Evolutionary conservation across 2,797 vertebrate species (phyloP), one percentile per base, ranked within the genome.

Genomic region (Vespertilio murinus): DNA sequence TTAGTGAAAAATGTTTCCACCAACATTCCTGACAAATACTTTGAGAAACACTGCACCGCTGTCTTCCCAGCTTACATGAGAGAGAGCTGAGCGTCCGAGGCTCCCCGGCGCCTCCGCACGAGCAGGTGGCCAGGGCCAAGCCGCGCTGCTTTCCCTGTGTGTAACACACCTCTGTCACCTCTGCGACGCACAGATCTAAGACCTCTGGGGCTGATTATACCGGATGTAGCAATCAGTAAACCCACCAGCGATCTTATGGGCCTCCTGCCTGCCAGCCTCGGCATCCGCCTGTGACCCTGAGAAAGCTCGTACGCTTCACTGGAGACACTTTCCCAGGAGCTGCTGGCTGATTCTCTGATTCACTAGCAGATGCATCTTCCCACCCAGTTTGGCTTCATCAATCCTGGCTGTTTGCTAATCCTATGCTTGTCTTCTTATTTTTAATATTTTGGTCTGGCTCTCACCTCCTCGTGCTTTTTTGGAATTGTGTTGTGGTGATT

Each of bases 181-280:
- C 25, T 69, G 3, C 1, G 12, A 28, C 11, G 25, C 23, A 86
- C 20, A 49, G 71, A 94, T 28, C 33, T 71, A 86, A 59, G 90
- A 94, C 90, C 81, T 90, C 42, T 49, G 71, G 54, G 86, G 86
- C 86, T 96, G 89, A 96, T 94, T 91, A 89, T 33, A 40, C 71
- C 2, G 3, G 71, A 81, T 69, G 88, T 56, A 74, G 59, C 54
- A 67, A 94, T 94, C 95, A 40, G 91, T 95, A 95, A 95, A 33
- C 23, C 79, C 89, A 74, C 84, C 93, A 56, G 2, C 65, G 93
- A 67, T 78, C 94, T 91, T 84, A 88, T 94, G 75, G 92, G 65
- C 88, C 71, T 71, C 94, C 82, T 79, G 93, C 82, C 78, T 86
- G 40, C 45, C 61, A 52, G 73, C 30, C 80, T 74, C 0, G 1